Conservation (phyloP, 2,113 vertebrate genomes). For the Mandrillus leucophaeus region DNA sequence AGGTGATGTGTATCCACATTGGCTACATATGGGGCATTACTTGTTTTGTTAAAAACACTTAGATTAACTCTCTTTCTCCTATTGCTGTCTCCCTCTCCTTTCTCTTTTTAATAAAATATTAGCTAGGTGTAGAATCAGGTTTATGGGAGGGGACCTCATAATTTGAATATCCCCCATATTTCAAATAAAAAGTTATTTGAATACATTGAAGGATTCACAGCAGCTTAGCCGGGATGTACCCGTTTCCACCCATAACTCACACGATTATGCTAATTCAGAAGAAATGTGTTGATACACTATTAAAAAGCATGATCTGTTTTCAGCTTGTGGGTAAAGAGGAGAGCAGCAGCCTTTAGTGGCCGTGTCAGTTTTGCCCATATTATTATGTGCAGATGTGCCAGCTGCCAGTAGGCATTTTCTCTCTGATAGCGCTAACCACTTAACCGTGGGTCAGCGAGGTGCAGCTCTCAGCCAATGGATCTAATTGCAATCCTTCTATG, state of each 20-base stretch:
- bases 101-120: conserved; percentile 21
- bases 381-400: conserved; percentile 90
- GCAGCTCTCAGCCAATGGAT: conserved; percentile 93
- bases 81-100: neutral
- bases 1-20: neutral
- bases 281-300: conserved; percentile 82
- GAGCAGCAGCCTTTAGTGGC: conserved; percentile 85
- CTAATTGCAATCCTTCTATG: conserved; percentile 95
- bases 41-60: conserved; percentile 26
- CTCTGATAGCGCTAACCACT: conserved; percentile 91
- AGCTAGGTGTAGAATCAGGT: conserved; percentile 18
- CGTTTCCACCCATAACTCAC: conserved; percentile 36
- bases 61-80: neutral
- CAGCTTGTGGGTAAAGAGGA: conserved; percentile 85
- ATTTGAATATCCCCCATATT: too few species aligned
- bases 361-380: conserved; percentile 85
- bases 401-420: conserved; percentile 88
- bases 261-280: conserved; percentile 71
- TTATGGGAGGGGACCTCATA: neutral
- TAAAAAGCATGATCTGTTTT: conserved; percentile 87
- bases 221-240: conserved; percentile 33
- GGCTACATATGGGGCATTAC: neutral
- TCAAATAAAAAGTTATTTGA: neutral
- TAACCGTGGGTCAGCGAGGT: conserved; percentile 91
- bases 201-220: conserved; percentile 64